These are phyloP conservation scores for Tuta absoluta DNA, from an alignment of 2,888 invertebrate species.

Conservation along the genomic window DNA sequence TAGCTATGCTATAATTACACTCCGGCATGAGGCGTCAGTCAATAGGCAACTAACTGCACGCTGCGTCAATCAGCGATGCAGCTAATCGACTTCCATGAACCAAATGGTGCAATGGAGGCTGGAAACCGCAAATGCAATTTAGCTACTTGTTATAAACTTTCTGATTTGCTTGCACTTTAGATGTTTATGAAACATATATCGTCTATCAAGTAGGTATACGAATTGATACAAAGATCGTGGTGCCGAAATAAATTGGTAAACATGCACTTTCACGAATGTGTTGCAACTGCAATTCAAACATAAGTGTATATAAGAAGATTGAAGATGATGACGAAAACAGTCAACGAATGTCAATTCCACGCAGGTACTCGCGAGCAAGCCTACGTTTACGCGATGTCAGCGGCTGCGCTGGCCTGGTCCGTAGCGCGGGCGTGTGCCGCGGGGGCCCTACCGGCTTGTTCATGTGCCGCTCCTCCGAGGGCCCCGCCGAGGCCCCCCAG, in stretches of 20 bases:
- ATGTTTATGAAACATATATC: not conserved
- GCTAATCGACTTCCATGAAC: slow-evolving; percentile 20
- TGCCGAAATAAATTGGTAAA: slow-evolving; percentile 1
- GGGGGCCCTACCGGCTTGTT: slow-evolving; percentile 87
- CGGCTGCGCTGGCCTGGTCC: slow-evolving; percentile 89
- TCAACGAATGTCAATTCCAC: slow-evolving; percentile 20
- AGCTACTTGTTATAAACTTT: slow-evolving; percentile 12
- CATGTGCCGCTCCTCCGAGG: slow-evolving; percentile 87
- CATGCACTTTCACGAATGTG: not conserved
- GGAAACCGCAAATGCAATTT: slow-evolving; percentile 5
- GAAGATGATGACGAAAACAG: no score
- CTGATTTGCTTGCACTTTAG: not conserved
- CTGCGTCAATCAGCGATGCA: slow-evolving; percentile 18
- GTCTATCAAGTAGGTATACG: not conserved
- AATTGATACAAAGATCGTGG: not conserved
- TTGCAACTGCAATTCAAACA: not conserved
- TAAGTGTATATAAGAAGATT: no score
- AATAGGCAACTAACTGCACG: slow-evolving; percentile 2
- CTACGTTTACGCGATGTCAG: slow-evolving; percentile 90
- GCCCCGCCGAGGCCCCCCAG: slow-evolving; percentile 80
- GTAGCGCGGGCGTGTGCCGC: slow-evolving; percentile 89
- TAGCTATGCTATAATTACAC: slow-evolving; percentile 16
- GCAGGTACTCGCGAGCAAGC: slow-evolving; percentile 93
- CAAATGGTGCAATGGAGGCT: slow-evolving; percentile 11
- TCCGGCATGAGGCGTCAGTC: slow-evolving; percentile 13